Conservation (phyloP, 2,888 invertebrate genomes). For the Acanthosepion lycidas region DNA sequence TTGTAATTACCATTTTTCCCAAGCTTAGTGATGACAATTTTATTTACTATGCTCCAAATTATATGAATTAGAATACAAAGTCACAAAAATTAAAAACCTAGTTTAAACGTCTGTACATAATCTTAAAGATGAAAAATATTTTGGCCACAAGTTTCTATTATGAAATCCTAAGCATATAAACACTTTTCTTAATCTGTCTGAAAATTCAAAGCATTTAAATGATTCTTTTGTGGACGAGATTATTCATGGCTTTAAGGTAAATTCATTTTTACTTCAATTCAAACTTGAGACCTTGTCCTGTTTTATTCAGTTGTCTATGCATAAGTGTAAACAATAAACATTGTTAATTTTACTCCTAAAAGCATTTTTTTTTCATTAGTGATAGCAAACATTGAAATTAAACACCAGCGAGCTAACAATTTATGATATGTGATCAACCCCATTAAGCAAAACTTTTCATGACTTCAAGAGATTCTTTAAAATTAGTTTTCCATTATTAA, state of each 20-base stretch:
- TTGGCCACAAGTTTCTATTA: background rate
- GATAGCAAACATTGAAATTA: background rate
- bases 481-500: background rate
- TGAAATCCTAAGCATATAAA: background rate
- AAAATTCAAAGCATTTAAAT: background rate
- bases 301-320: no score
- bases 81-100: no score
- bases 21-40: no score
- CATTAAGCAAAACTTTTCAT: no score
- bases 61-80: no score
- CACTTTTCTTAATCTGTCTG: background rate
- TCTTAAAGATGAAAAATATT: no score
- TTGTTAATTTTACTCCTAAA: background rate
- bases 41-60: no score
- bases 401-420: background rate
- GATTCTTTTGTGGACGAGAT: background rate
- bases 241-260: background rate
- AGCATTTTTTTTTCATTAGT: background rate
- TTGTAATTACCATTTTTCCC: no score
- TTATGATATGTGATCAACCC: no score
- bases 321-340: no score
- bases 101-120: no score
- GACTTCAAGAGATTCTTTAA: no score
- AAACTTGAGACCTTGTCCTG: background rate
- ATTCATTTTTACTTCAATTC: background rate